Evolutionary conservation across 2,888 invertebrate species (phyloP), one percentile per base, ranked within the genome.

Genomic region (Tetragonula carbonaria): DNA sequence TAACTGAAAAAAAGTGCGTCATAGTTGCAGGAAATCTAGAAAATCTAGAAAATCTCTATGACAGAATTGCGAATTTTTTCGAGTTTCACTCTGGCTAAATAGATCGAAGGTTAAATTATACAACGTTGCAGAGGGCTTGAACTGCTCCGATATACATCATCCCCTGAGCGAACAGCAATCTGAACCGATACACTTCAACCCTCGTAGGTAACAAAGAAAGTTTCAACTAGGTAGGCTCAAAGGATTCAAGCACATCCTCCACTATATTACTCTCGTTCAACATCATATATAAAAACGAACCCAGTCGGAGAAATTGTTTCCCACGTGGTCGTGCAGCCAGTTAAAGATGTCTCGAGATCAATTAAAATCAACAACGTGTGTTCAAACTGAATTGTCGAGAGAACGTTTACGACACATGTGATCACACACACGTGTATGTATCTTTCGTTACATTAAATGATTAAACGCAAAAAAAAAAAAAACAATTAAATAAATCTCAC

Each of bases 311-410:
- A 45, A 33, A 55, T 2, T 21, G 73, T 28, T 84, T 84, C 82
- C 82, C 83, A 84, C 82, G 70, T 82, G 55, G 53, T 53, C 14
- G 67, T 28, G 14, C 13, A 13, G 28, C 38, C 67, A 55, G 57
- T 81, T 83, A 68, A 76, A 68, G 38, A 51, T 72, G 38, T 74
- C 63, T 71, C 75, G 76, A 77, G 73, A 84, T 84, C 78, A 76
- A 81, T 86, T 78, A 78, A 80, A 86, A 81, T 73, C 81, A 76
- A 45, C 53, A 45, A 45, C 45, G 45, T 74, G 33, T 62, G 28
- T 82, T 84, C 21, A 57, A 57, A 57, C 57, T n/a, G 13, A 21
- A 82, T 76, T 73, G 62, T 28, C 59, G 50, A 21, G 51, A 65
- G 28, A 28, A 76, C 51, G 45, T 18, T 38, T 28, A 28, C 28